These are phyloP conservation scores for Argentina silus DNA, from an alignment of 2,797 vertebrate genomes.

Conservation along the genomic window DNA sequence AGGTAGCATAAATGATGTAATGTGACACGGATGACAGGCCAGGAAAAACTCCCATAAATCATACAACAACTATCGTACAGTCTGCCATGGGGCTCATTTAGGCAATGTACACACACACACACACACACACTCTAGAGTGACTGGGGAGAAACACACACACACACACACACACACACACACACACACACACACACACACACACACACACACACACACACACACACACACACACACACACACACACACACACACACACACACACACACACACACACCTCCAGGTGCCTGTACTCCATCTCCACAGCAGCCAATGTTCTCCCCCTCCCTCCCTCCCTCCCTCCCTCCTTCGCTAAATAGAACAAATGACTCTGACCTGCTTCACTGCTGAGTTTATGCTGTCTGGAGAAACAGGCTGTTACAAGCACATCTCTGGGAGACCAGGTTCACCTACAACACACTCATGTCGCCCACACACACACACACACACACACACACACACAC, in stretches of 20 bases:
- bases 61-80: neutral
- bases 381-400: neutral
- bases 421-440: neutral
- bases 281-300: neutral
- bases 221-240: no score
- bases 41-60: neutral
- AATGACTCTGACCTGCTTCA: neutral
- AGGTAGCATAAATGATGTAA: neutral
- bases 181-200: slow-evolving; percentile 2
- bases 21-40: neutral
- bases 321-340: no score
- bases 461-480: neutral
- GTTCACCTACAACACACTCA: neutral
- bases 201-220: neutral
- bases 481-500: neutral
- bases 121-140: slow-evolving; percentile 6
- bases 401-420: neutral
- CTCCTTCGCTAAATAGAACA: neutral
- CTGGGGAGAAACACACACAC: neutral
- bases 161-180: neutral
- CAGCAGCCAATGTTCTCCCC: neutral
- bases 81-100: no score
- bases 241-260: no score
- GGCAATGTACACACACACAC: slow-evolving; percentile 16
- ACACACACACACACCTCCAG: neutral